Conservation (phyloP, 1,140 invertebrate genomes). For the Drepana arcuata region DNA sequence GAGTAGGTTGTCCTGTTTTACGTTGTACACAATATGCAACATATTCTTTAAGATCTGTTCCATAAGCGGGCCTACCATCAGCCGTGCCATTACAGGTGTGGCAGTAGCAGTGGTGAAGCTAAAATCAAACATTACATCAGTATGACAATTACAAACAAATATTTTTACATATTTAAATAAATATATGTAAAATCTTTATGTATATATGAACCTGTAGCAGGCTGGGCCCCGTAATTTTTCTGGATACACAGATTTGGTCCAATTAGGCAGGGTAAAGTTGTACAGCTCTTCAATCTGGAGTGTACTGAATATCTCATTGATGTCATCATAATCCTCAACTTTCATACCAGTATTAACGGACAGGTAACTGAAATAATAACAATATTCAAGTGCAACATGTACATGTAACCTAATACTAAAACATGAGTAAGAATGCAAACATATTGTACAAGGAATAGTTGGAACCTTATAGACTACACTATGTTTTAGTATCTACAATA, state of each 20-base stretch:
- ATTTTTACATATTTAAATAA: constrained; percentile 12
- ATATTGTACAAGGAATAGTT: too few relatives aligned
- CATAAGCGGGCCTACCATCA: constrained; percentile 77
- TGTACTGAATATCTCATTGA: constrained; percentile 78
- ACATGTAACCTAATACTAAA: too few relatives aligned
- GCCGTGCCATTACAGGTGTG: constrained; percentile 67
- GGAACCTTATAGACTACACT: too few relatives aligned
- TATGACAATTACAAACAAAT: constrained; percentile 8
- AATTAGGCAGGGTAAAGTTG: constrained; percentile 81
- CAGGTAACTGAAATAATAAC: constrained; percentile 63
- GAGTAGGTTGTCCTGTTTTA: constrained; percentile 8
- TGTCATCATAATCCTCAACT: constrained; percentile 67
- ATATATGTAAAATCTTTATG: too few relatives aligned
- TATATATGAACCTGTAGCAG: constrained; percentile 73
- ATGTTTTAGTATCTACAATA: too few relatives aligned
- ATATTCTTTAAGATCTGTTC: constrained; percentile 77
- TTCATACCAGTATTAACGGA: constrained; percentile 73
- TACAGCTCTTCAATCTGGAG: constrained; percentile 80
- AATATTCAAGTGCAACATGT: too few relatives aligned
- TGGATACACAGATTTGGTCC: constrained; percentile 76
- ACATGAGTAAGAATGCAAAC: too few relatives aligned
- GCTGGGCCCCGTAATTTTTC: constrained; percentile 68
- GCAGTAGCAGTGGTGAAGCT: constrained; percentile 69
- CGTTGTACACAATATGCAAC: constrained; percentile 58
- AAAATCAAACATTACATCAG: constrained; percentile 15